phyloP scores from a whole-genome alignment of 2,113 vertebrate species.

The Halichoeres trimaculatus region DNA sequence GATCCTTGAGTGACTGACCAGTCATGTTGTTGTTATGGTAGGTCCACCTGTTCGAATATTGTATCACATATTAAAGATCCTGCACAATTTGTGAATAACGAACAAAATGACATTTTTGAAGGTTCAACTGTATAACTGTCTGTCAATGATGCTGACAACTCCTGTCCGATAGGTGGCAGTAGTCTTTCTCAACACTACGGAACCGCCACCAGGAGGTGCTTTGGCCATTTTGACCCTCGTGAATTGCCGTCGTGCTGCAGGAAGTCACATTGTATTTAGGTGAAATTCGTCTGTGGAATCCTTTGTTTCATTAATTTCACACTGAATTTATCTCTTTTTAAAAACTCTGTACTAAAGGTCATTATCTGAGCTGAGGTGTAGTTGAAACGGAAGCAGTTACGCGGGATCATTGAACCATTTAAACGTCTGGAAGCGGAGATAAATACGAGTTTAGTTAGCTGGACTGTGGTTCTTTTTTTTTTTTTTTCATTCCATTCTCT shows the following conservation, averaged over 20 bases:
- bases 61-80: no score
- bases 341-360: background rate
- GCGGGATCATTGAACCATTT: background rate
- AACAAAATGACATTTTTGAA: no score
- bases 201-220: background rate
- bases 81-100: no score
- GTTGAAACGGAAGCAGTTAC: background rate
- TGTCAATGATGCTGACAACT: background rate
- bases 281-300: no score
- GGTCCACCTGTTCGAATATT: no score
- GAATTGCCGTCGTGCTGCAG: background rate
- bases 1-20: no score
- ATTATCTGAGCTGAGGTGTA: background rate
- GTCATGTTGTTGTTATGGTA: no score
- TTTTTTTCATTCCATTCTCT: background rate
- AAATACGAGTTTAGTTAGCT: background rate
- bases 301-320: background rate
- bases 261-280: background rate
- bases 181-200: accelerated
- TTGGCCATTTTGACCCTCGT: background rate
- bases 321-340: background rate
- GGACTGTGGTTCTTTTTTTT: background rate
- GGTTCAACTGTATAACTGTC: no score
- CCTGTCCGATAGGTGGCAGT: constrained; percentile 12
- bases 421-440: background rate